Conservation (phyloP, 37 sponge, comb jelly and placozoan species). For the Oopsacas minuta region DNA sequence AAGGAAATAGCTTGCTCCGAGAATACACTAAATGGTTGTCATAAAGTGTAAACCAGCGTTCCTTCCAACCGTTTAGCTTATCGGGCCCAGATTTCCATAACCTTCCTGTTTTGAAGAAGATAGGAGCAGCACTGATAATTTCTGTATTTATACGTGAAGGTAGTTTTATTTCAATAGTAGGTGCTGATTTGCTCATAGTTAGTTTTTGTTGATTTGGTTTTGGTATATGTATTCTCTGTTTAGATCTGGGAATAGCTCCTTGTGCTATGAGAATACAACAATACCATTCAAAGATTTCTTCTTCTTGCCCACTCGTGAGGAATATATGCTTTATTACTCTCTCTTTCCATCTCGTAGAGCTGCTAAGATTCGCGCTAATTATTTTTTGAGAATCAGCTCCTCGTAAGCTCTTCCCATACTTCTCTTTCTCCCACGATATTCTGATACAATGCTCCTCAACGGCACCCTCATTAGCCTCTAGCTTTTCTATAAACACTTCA, state of each 20-base stretch:
- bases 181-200: not conserved
- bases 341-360: not conserved
- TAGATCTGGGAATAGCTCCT: not conserved
- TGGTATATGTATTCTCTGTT: not conserved
- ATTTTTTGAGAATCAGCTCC: not conserved
- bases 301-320: not conserved
- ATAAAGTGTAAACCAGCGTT: not conserved
- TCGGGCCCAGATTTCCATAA: not conserved
- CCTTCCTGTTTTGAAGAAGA: not conserved
- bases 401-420: not conserved
- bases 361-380: not conserved
- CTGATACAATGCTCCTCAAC: not conserved
- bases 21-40: not conserved
- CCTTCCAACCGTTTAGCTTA: not conserved
- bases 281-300: not conserved
- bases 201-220: not conserved
- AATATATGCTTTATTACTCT: not conserved
- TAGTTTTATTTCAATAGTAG: not conserved
- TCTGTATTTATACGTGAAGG: not conserved
- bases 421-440: not conserved
- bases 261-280: not conserved
- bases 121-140: not conserved
- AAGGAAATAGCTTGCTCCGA: not conserved
- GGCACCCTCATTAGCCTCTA: not conserved
- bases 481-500: not conserved